Evolutionary conservation across 2,888 invertebrate species (phyloP), one percentile per base, ranked within the genome.

Genomic region (Drosophila trichaetosa): DNA sequence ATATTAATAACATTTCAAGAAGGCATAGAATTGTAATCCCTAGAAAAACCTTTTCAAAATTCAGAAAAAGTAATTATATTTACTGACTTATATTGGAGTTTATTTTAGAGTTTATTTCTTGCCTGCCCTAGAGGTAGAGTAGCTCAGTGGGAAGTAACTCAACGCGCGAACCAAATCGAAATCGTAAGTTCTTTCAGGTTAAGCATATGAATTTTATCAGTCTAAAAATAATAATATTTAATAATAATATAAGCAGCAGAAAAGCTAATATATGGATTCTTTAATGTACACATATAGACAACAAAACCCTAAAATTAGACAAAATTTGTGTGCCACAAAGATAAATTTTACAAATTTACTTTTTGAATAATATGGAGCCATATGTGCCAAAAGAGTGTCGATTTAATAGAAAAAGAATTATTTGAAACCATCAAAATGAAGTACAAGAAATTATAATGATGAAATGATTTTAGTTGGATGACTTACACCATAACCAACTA

Each of bases 401-500:
- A 21, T 7, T 46, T 21, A 46, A 21, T 21, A 21, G 13, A 21
- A 46, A 46, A 7, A 4, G 4, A 13, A 46, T 13, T 7, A 21
- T 21, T 46, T 21, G 5, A 11, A 5, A 27, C n/a, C 11, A 13
- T 13, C 11, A 13, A 21, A 13, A 21, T 3, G 7, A 21, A 13
- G 46, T n/a, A 13, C 7, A 13, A 7, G 21, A 21, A 21, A 13
- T 13, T 24, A 16, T 21, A 16, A 5, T 18, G 18, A 24, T 18
- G 18, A 10, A 2, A 10, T 18, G 8, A 27, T 24, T n/a, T 33
- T 24, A 21, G 10, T 11, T 18, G 10, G 18, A 2, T 24, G 0
- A 73, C 91, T 87, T 76, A 92, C 91, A 53, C 73, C 86, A 61
- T 89, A 85, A 38, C 85, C 80, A 48, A 89, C 82, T 24, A 91